A percentile compares a stretch with the other conserved stretches of the same genome.
phyloP scores from a whole-genome alignment of 1,140 invertebrate species.

The Lysiphlebus fabarum region DNA sequence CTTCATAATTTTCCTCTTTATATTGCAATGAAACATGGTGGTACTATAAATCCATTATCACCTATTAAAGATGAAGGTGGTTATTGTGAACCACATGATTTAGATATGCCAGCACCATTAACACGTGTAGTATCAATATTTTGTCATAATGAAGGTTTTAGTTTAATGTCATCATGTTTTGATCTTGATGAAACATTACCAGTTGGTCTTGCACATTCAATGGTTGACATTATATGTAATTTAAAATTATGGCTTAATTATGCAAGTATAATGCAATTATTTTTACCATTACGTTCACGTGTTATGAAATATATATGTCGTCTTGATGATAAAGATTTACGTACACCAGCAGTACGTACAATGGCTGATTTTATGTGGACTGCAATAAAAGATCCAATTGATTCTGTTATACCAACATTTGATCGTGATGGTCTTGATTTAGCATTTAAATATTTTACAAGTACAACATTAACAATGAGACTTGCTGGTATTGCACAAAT shows the following conservation, averaged over 20 bases:
- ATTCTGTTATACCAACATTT: constrained; percentile 76
- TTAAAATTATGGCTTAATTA: constrained; percentile 93
- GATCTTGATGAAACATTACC: constrained; percentile 75
- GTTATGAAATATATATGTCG: constrained; percentile 91
- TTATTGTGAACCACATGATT: constrained; percentile 89
- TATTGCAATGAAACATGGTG: constrained; percentile 82
- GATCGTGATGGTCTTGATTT: constrained; percentile 86
- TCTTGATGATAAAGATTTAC: constrained; percentile 84
- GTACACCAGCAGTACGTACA: constrained; percentile 78
- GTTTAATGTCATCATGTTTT: constrained; percentile 81
- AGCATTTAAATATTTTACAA: constrained; percentile 93
- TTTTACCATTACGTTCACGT: constrained; percentile 79
- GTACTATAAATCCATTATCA: constrained; percentile 47
- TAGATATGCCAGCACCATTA: constrained; percentile 85
- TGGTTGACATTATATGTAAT: constrained; percentile 87
- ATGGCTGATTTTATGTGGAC: constrained; percentile 96
- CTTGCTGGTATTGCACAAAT: constrained; percentile 90
- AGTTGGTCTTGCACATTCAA: constrained; percentile 82
- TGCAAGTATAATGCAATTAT: constrained; percentile 80
- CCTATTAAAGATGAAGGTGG: constrained; percentile 52
- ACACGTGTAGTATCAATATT: constrained; percentile 87
- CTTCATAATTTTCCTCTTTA: constrained; percentile 88
- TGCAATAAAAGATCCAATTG: constrained; percentile 86
- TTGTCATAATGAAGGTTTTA: constrained; percentile 84
- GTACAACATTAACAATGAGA: constrained; percentile 88